Percentiles rank a stretch among this genome's conserved stretches.
These are phyloP conservation scores for Cardiocondyla obscurior DNA, from an alignment of 1,140 invertebrate species.

Conservation along the genomic window DNA sequence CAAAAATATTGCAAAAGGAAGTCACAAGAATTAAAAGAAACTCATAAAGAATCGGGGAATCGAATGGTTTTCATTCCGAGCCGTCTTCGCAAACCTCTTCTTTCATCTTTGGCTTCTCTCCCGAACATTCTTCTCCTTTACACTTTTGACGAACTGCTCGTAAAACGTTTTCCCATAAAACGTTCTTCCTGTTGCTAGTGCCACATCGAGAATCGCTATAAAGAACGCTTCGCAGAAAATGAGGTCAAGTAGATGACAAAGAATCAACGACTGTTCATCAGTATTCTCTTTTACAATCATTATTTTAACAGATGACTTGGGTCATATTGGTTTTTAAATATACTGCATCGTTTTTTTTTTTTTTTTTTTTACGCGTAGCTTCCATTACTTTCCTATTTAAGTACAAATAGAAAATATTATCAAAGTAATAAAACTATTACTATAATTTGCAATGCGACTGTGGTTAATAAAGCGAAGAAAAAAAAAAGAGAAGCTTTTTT, in stretches of 20 bases:
- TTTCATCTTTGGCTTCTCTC: conserved; percentile 35
- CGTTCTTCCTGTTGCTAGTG: conserved; percentile 33
- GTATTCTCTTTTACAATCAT: conserved; percentile 41
- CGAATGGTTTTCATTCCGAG: conserved; percentile 45
- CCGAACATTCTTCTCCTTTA: conserved; percentile 5
- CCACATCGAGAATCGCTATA: conserved; percentile 48
- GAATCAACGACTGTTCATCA: conserved; percentile 23
- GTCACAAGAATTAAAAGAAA: conserved; percentile 48
- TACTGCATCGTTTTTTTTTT: not conserved
- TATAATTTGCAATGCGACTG: not conserved
- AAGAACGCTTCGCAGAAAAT: not conserved
- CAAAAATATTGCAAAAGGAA: conserved; percentile 1
- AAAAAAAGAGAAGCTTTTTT: not conserved
- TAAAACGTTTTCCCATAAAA: conserved; percentile 62
- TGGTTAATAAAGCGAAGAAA: not conserved
- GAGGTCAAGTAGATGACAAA: conserved; percentile 40
- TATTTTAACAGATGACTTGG: conserved; percentile 41
- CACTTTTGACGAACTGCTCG: conserved; percentile 29
- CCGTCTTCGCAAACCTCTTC: conserved; percentile 41
- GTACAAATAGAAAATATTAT: too few relatives aligned
- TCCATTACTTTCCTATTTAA: too few relatives aligned
- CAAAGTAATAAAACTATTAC: not conserved
- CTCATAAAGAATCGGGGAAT: conserved; percentile 29
- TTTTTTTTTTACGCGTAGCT: too few relatives aligned
- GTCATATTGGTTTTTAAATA: not conserved